Evolutionary conservation across 2,797 vertebrate genomes (phyloP).

Genomic region (Knipowitschia caucasica): DNA sequence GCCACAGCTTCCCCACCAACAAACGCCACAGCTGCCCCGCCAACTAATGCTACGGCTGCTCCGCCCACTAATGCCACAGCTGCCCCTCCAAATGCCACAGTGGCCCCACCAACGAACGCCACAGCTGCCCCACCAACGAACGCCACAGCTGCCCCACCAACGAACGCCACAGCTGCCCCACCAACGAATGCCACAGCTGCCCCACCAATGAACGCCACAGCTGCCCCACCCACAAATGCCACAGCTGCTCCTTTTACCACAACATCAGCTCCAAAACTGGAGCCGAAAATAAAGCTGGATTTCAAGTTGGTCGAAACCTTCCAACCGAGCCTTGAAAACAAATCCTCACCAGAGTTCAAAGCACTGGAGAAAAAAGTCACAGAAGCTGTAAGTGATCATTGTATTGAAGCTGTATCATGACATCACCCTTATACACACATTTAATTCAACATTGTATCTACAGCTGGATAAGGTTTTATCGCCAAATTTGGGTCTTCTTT

Average conservation of each 20-base stretch:
- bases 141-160: not conserved
- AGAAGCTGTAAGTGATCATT: slow-evolving; percentile 6
- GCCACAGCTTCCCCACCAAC: not conserved
- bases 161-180: not conserved
- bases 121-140: not conserved
- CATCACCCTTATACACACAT: not conserved
- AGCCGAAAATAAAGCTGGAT: not conserved
- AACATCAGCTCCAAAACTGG: not conserved
- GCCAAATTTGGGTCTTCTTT: fast-evolving
- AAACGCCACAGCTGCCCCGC: not conserved
- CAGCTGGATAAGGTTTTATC: not conserved
- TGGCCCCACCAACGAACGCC: not conserved
- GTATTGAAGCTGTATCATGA: not conserved
- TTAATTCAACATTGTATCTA: not conserved
- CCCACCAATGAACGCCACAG: not conserved
- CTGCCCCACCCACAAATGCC: not conserved
- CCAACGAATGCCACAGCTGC: not conserved
- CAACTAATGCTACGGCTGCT: not conserved
- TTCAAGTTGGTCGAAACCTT: not conserved
- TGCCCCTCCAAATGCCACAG: not conserved
- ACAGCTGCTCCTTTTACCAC: not conserved
- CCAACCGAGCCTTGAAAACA: not conserved
- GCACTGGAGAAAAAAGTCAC: not conserved
- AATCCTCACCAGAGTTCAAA: slow-evolving; percentile 6
- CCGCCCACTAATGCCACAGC: not conserved